phyloP scores from a whole-genome alignment of 2,113 vertebrate species.

The Shinisaurus crocodilurus region DNA sequence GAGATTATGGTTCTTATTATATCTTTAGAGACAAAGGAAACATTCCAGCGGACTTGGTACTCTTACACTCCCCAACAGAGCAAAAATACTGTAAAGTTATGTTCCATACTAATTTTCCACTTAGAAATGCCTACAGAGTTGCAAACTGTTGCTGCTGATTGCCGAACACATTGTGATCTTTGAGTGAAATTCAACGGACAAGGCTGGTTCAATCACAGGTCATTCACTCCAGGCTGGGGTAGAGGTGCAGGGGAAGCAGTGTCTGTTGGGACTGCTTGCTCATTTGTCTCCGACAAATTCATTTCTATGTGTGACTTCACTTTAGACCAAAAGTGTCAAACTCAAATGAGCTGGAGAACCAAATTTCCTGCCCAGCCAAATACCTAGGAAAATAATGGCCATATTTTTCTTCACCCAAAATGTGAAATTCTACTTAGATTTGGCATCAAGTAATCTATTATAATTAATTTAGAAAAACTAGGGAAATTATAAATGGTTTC shows the following conservation, averaged over 20 bases:
- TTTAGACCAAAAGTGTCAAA: background rate
- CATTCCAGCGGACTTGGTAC: slow-evolving; percentile 26
- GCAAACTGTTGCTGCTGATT: slow-evolving; percentile 14
- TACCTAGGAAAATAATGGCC: background rate
- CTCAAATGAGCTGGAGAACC: background rate
- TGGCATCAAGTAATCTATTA: background rate
- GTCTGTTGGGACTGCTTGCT: background rate
- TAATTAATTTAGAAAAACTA: background rate
- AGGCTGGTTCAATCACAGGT: background rate
- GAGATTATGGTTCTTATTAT: slow-evolving; percentile 41
- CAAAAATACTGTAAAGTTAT: slow-evolving; percentile 38
- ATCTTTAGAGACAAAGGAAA: slow-evolving; percentile 50
- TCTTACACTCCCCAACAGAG: slow-evolving; percentile 5
- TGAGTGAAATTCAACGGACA: background rate
- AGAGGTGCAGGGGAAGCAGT: background rate
- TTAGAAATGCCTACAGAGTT: background rate
- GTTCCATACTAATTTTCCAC: slow-evolving; percentile 3
- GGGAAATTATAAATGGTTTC: background rate
- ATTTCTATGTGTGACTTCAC: background rate
- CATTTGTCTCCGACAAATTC: background rate
- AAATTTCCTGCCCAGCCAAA: background rate
- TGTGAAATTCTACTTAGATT: background rate
- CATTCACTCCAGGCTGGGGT: background rate
- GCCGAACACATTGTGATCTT: background rate
- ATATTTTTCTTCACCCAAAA: background rate